Evolutionary conservation across 2,888 invertebrate genomes (phyloP).

Genomic region (Eurois occulta): DNA sequence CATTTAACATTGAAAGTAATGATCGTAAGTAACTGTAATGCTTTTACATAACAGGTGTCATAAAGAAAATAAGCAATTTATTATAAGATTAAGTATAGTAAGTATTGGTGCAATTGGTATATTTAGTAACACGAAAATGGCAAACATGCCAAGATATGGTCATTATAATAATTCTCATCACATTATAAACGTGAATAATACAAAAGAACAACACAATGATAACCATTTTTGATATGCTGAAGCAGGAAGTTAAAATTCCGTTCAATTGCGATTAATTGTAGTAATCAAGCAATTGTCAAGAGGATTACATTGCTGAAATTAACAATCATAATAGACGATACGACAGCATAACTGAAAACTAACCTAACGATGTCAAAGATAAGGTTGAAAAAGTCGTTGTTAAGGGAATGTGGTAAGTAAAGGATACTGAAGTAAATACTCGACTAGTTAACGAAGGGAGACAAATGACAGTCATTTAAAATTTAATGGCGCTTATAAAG

Average conservation of each 20-base stretch:
- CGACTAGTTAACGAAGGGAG: slow-evolving; percentile 77
- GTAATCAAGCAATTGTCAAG: slow-evolving; percentile 88
- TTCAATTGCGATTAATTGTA: slow-evolving; percentile 89
- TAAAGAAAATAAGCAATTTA: neutral
- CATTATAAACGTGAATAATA: slow-evolving; percentile 15
- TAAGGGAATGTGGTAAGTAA: slow-evolving; percentile 63
- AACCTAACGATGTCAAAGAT: slow-evolving; percentile 64
- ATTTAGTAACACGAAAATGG: neutral
- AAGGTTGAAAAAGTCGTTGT: slow-evolving; percentile 68
- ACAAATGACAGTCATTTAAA: slow-evolving; percentile 79
- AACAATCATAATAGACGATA: slow-evolving; percentile 80
- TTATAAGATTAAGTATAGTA: neutral
- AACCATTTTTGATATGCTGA: slow-evolving; percentile 53
- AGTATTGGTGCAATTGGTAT: neutral
- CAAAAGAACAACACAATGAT: slow-evolving; percentile 28
- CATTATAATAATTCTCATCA: slow-evolving; percentile 2
- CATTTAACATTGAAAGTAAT: neutral
- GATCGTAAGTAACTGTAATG: slow-evolving; percentile 2
- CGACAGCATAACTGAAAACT: slow-evolving; percentile 56
- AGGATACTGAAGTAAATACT: slow-evolving; percentile 78
- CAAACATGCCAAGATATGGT: neutral
- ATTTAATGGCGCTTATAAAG: slow-evolving; percentile 78
- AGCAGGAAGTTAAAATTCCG: slow-evolving; percentile 86
- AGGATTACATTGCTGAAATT: slow-evolving; percentile 86
- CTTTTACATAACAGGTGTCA: neutral